Percentiles rank a stretch among this genome's conserved stretches.
phyloP scores from a whole-genome alignment of 2,797 vertebrate species.

The Setipinna tenuifilis region DNA sequence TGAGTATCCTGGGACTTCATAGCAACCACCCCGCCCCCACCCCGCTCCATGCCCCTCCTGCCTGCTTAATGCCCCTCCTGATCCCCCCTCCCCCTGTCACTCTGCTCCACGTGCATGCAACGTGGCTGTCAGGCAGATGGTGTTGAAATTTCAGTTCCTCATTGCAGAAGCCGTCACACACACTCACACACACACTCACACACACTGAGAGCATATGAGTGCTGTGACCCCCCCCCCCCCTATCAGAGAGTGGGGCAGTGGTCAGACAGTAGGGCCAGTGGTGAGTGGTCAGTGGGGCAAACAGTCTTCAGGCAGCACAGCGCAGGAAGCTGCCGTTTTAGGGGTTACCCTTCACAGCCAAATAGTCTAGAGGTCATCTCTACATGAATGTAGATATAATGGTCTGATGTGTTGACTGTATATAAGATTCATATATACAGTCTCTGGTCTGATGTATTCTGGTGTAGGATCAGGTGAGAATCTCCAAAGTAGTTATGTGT shows the following conservation, averaged over 20 bases:
- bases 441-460: not conserved
- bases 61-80: too few species aligned
- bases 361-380: not conserved
- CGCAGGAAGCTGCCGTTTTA: not conserved
- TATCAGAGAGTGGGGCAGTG: not conserved
- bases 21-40: too few species aligned
- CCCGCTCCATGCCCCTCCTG: too few species aligned
- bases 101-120: not conserved
- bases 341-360: not conserved
- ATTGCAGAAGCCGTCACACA: not conserved
- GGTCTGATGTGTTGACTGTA: not conserved
- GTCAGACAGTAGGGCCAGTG: too few species aligned
- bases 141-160: not conserved
- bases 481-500: too few species aligned
- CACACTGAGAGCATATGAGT: not conserved
- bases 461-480: not conserved
- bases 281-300: too few species aligned
- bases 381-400: not conserved
- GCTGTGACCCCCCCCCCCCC: not conserved
- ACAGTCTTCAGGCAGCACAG: not conserved
- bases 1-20: too few species aligned
- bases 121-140: not conserved
- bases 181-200: not conserved
- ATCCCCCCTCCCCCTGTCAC: too few species aligned
- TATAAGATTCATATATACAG: too few species aligned